These are phyloP conservation scores for Odobenus rosmarus DNA, from an alignment of 2,113 vertebrate genomes.

Conservation along the genomic window DNA sequence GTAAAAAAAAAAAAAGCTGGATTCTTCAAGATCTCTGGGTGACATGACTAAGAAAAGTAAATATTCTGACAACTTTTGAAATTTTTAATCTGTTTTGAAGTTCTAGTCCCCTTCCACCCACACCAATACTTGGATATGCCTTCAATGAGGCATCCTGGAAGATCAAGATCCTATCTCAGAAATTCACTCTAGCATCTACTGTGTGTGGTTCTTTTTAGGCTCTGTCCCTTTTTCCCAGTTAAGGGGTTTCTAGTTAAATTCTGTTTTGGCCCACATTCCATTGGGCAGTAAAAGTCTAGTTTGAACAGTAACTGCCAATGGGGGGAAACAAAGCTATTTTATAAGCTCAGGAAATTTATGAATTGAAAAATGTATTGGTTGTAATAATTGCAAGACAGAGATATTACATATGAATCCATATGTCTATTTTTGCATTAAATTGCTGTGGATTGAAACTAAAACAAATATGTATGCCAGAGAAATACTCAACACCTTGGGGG, in stretches of 20 bases:
- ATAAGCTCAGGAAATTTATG: neutral
- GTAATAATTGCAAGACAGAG: neutral
- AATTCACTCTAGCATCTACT: neutral
- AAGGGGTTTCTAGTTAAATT: neutral
- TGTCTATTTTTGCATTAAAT: slow-evolving; percentile 1
- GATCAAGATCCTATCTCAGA: neutral
- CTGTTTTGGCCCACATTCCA: neutral
- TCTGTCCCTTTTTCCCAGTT: neutral
- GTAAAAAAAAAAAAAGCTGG: neutral
- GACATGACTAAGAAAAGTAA: neutral
- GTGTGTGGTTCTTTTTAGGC: neutral
- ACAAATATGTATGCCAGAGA: neutral
- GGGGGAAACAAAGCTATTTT: neutral
- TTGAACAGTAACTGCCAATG: neutral
- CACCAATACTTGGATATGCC: neutral
- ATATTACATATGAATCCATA: neutral
- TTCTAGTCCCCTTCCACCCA: neutral
- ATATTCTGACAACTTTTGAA: neutral
- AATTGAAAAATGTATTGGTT: neutral
- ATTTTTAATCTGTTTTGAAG: neutral
- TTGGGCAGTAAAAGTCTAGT: neutral
- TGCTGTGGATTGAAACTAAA: neutral
- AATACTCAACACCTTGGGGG: neutral
- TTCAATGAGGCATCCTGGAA: neutral
- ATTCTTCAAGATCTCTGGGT: neutral